Evolutionary conservation across 1,140 invertebrate genomes (phyloP).

Genomic region (Popillia japonica): DNA sequence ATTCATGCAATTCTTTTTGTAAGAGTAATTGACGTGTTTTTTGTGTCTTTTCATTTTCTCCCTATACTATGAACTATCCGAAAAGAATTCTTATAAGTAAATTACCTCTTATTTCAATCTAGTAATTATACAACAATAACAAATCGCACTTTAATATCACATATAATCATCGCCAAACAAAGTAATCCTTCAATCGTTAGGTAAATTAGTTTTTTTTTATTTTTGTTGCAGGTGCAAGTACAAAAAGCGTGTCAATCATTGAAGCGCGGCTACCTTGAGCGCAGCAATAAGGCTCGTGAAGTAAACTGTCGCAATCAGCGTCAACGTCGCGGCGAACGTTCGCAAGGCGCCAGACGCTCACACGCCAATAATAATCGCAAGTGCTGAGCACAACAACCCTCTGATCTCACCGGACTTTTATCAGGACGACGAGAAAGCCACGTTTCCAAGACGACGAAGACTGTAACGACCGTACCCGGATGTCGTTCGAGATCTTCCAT

Average conservation of each 20-base stretch:
- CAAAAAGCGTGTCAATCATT: constrained; percentile 65
- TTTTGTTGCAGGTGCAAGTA: constrained; percentile 60
- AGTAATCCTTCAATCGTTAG: background rate
- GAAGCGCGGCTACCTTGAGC: constrained; percentile 68
- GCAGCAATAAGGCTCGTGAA: constrained; percentile 73
- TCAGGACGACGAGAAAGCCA: constrained; percentile 5
- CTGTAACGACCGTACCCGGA: constrained; percentile 17
- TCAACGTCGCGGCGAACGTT: constrained; percentile 69
- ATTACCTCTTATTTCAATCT: too few relatives aligned
- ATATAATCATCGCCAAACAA: too few relatives aligned
- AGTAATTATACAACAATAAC: too few relatives aligned
- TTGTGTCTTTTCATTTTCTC: too few relatives aligned
- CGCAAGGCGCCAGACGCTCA: constrained; percentile 67
- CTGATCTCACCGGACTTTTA: constrained; percentile 50
- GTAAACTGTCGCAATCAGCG: constrained; percentile 69
- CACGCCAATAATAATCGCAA: constrained; percentile 79
- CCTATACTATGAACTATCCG: too few relatives aligned
- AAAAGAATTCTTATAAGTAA: too few relatives aligned
- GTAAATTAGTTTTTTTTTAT: constrained; percentile 2
- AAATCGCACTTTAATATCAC: too few relatives aligned
- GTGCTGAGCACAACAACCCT: constrained; percentile 63
- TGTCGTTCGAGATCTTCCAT: constrained; percentile 14
- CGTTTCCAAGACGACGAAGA: constrained; percentile 23
- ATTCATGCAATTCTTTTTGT: too few relatives aligned
- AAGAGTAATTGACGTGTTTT: too few relatives aligned